Percentiles rank a stretch among this genome's conserved stretches.
Conservation (phyloP, 1,140 invertebrate species). For the Pinna nobilis region DNA sequence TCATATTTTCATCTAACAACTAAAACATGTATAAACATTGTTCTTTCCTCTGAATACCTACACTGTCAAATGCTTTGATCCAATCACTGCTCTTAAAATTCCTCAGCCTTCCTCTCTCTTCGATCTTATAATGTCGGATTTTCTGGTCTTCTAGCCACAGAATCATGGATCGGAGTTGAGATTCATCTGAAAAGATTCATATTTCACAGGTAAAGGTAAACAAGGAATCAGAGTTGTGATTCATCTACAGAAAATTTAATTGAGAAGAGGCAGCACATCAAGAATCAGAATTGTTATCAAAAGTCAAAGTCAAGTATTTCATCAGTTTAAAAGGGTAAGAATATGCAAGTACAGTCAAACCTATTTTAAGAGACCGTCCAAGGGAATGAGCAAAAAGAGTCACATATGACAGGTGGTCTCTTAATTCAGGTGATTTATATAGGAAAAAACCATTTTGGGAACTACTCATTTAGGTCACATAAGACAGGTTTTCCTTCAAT, state of each 20-base stretch:
- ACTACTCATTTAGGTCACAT: no score
- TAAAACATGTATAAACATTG: neutral
- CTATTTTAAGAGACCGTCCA: no score
- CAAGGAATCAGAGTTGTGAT: neutral
- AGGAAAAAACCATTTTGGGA: no score
- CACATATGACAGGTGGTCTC: no score
- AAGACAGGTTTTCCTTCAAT: no score
- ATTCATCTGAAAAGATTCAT: constrained; percentile 51
- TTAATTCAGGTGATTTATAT: no score
- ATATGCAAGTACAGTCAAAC: no score
- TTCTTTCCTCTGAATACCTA: constrained; percentile 37
- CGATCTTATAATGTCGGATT: constrained; percentile 91
- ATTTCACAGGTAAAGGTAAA: no score
- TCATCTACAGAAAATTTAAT: neutral
- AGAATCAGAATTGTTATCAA: constrained; percentile 28
- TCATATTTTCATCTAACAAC: neutral
- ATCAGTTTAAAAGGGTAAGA: no score
- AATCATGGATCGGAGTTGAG: constrained; percentile 85
- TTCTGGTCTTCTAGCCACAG: constrained; percentile 96
- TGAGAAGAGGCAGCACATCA: neutral
- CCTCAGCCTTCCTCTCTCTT: constrained; percentile 84
- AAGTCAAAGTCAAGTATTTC: no score
- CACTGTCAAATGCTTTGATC: constrained; percentile 81
- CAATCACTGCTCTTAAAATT: constrained; percentile 81
- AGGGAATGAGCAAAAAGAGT: no score